Conservation (phyloP, 2,113 vertebrate genomes). For the Xiphophorus maculatus region DNA sequence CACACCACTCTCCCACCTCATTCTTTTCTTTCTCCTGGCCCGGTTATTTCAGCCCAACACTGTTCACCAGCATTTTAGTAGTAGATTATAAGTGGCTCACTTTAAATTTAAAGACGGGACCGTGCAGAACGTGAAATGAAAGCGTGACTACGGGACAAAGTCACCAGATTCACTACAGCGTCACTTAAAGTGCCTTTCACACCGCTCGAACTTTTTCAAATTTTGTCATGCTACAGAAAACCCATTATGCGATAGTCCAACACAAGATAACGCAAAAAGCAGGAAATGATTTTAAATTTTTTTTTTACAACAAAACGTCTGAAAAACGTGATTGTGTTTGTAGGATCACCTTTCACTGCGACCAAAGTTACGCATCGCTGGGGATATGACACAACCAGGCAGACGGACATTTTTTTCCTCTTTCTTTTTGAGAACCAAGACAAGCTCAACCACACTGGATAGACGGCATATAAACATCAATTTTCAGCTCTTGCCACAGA, state of each 20-base stretch:
- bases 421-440: neutral
- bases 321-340: neutral
- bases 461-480: too few species aligned
- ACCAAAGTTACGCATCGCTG: neutral
- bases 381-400: neutral
- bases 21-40: conserved; percentile 52
- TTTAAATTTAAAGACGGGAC: neutral
- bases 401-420: neutral
- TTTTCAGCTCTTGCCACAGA: too few species aligned
- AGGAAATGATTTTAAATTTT: neutral
- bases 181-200: too few species aligned
- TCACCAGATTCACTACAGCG: neutral
- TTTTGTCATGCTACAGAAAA: too few species aligned
- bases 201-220: too few species aligned
- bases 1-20: conserved; percentile 68
- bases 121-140: neutral
- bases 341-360: neutral
- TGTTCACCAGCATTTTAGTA: conserved; percentile 18
- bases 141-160: neutral
- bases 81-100: neutral
- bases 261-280: too few species aligned
- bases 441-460: neutral
- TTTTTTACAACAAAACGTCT: neutral
- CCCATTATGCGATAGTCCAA: too few species aligned
- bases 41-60: conserved; percentile 17